phyloP scores from a whole-genome alignment of 1,140 invertebrate genomes.

The Hylaeus anthracinus region DNA sequence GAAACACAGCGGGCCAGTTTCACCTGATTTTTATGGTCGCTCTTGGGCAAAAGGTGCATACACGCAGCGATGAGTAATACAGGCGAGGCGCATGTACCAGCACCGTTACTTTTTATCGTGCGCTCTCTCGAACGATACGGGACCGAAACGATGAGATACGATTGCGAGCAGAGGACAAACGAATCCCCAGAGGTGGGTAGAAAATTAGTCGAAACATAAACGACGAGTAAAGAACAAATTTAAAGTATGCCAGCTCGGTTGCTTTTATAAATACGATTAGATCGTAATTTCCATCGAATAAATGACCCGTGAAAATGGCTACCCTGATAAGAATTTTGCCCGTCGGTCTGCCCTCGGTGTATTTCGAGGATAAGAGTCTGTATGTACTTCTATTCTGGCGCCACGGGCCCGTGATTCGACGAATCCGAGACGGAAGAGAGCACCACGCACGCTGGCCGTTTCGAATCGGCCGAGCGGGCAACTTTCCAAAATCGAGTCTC shows the following conservation, averaged over 20 bases:
- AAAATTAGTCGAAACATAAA: too few relatives aligned
- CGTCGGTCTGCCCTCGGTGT: not conserved
- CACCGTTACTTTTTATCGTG: constrained; percentile 48
- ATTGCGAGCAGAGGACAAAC: constrained; percentile 17
- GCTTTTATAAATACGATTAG: too few relatives aligned
- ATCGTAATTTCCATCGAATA: too few relatives aligned
- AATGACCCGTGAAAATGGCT: too few relatives aligned
- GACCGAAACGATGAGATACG: constrained; percentile 10
- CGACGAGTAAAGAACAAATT: too few relatives aligned
- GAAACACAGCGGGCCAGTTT: constrained; percentile 26
- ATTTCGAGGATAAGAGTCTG: not conserved
- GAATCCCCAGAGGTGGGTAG: not conserved
- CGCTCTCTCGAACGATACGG: not conserved
- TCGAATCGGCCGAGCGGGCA: constrained; percentile 37
- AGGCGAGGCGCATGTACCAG: constrained; percentile 3
- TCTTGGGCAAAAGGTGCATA: constrained; percentile 40
- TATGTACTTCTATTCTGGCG: constrained; percentile 48
- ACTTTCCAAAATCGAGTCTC: constrained; percentile 55
- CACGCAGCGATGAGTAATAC: constrained; percentile 33
- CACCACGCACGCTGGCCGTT: not conserved
- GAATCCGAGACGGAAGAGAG: constrained; percentile 46
- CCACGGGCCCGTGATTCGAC: constrained; percentile 25
- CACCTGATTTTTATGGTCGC: constrained; percentile 48
- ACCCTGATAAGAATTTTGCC: too few relatives aligned
- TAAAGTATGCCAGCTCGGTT: too few relatives aligned